A percentile compares a stretch with the other conserved stretches of the same genome.
Evolutionary conservation across 1,140 invertebrate genomes (phyloP).

Genomic region (Ylistrum balloti): DNA sequence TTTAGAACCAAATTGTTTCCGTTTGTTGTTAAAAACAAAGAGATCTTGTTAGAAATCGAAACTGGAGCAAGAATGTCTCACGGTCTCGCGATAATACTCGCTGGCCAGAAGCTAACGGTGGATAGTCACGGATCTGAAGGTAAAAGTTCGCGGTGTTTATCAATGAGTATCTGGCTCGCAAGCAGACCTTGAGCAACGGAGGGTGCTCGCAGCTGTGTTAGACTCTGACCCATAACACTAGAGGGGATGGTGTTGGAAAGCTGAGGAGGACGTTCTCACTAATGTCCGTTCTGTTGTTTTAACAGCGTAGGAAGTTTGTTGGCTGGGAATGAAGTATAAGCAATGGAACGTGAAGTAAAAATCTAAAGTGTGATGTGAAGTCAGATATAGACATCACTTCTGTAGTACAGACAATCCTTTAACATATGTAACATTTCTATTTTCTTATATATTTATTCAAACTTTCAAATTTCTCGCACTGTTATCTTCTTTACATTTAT

Average conservation of each 20-base stretch:
- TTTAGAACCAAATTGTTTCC: neutral
- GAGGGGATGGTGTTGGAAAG: neutral
- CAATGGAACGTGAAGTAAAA: too few species aligned
- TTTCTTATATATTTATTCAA: too few species aligned
- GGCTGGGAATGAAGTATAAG: too few species aligned
- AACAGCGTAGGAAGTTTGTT: too few species aligned
- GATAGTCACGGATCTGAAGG: neutral
- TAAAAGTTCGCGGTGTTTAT: slow-evolving; percentile 26
- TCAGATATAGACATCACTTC: too few species aligned
- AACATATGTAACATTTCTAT: too few species aligned
- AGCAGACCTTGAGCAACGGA: neutral
- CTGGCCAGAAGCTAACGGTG: slow-evolving; percentile 21
- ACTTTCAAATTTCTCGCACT: too few species aligned
- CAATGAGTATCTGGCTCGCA: slow-evolving; percentile 23
- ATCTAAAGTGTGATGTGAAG: too few species aligned
- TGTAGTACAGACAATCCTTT: too few species aligned
- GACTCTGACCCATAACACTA: neutral
- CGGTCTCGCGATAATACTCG: neutral
- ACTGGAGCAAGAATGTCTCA: neutral
- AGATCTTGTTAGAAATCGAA: slow-evolving; percentile 14
- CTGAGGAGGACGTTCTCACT: neutral
- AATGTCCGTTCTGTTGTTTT: too few species aligned
- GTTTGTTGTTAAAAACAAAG: neutral
- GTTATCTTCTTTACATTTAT: too few species aligned
- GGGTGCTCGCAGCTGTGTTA: neutral